A percentile compares a stretch with the other conserved stretches of the same genome.
phyloP scores from a whole-genome alignment of 1,140 invertebrate genomes.

The Drosophila aff. region DNA sequence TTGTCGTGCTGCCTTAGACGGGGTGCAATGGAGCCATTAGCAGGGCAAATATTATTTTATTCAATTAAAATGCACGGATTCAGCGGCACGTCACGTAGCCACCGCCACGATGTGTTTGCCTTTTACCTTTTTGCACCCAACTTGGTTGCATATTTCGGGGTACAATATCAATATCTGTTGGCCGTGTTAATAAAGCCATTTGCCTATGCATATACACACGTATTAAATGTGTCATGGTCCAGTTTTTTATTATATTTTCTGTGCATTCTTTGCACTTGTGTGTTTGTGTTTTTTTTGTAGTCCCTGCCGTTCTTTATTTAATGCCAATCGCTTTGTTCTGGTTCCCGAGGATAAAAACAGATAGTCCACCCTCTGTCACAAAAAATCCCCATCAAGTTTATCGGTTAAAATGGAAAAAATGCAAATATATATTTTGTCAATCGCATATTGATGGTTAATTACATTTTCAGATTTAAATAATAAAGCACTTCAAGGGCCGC shows the following conservation, averaged over 20 bases:
- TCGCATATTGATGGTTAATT: conserved; percentile 54
- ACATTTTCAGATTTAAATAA: conserved; percentile 53
- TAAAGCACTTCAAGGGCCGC: conserved; percentile 14
- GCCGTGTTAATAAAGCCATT: conserved; percentile 73
- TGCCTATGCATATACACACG: conserved; percentile 63
- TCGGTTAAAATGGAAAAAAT: conserved; percentile 14
- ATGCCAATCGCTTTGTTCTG: conserved; percentile 43
- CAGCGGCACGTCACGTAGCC: conserved; percentile 61
- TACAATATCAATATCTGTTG: conserved; percentile 45
- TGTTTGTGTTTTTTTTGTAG: neutral
- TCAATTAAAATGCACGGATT: conserved; percentile 77
- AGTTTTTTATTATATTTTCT: conserved; percentile 9
- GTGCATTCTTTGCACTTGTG: conserved; percentile 12
- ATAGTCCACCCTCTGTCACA: conserved; percentile 11
- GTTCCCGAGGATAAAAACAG: conserved; percentile 9
- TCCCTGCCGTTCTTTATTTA: conserved; percentile 61
- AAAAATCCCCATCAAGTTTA: conserved; percentile 19
- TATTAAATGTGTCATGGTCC: conserved; percentile 59
- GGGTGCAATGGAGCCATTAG: conserved; percentile 76
- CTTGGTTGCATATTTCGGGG: conserved; percentile 58
- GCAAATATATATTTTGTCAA: conserved; percentile 42
- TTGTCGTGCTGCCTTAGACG: conserved; percentile 27
- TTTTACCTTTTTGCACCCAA: conserved; percentile 29
- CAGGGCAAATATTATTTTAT: conserved; percentile 80
- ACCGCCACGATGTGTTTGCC: conserved; percentile 10